phyloP scores from a whole-genome alignment of 1,140 invertebrate genomes.

The Bursaphelenchus mucronatus region DNA sequence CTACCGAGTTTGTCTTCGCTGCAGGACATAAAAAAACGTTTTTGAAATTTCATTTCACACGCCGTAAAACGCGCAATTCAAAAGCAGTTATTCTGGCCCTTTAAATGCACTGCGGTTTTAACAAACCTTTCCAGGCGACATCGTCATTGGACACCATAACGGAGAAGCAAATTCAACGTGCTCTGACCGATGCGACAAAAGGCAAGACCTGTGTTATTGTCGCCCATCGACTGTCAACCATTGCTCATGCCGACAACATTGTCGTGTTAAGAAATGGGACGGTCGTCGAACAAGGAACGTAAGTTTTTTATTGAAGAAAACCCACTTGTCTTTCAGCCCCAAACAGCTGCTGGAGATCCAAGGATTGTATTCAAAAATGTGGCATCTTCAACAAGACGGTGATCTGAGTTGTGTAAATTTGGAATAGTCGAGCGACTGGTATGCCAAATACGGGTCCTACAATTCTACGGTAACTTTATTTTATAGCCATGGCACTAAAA shows the following conservation, averaged over 20 bases:
- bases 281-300: slow-evolving; percentile 57
- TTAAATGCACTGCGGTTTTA: background rate
- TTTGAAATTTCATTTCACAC: too few species aligned
- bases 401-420: too few species aligned
- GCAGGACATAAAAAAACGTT: too few species aligned
- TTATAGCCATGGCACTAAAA: too few species aligned
- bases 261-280: slow-evolving; percentile 26
- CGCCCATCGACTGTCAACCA: slow-evolving; percentile 72
- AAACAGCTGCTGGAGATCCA: slow-evolving; percentile 37
- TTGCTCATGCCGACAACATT: slow-evolving; percentile 70
- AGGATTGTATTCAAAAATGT: slow-evolving; percentile 48
- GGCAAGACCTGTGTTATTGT: slow-evolving; percentile 71
- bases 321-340: slow-evolving; percentile 17
- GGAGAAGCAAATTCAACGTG: slow-evolving; percentile 51
- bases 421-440: too few species aligned
- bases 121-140: slow-evolving; percentile 55
- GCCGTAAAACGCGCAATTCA: too few species aligned
- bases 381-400: slow-evolving; percentile 36
- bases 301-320: slow-evolving; percentile 33
- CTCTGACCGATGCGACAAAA: slow-evolving; percentile 23
- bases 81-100: too few species aligned
- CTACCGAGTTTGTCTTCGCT: too few species aligned
- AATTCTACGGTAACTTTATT: too few species aligned
- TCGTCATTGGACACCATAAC: slow-evolving; percentile 61
- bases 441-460: too few species aligned